Evolutionary conservation across 2,888 invertebrate genomes (phyloP).

Genomic region (Melinaea menophilus): DNA sequence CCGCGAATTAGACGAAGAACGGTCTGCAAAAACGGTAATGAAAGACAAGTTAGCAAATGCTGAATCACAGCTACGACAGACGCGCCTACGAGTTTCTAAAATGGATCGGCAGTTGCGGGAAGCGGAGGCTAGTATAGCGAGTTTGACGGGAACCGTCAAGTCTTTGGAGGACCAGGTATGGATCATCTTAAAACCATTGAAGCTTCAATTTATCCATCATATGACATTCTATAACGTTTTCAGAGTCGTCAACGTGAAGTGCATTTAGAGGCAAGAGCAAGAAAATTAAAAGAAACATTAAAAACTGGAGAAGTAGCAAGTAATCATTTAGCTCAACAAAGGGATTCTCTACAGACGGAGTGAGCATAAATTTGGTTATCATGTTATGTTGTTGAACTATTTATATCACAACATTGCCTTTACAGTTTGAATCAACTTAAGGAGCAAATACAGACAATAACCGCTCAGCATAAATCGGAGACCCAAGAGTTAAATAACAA

Average conservation of each 20-base stretch:
- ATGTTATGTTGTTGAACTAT: conserved; percentile 2
- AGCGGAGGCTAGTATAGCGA: conserved; percentile 64
- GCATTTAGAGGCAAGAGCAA: conserved; percentile 64
- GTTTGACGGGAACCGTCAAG: conserved; percentile 65
- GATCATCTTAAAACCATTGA: neutral
- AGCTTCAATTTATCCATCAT: neutral
- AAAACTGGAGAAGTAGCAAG: conserved; percentile 67
- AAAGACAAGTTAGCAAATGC: conserved; percentile 58
- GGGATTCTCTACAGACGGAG: conserved; percentile 59
- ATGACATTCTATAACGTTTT: conserved; percentile 9
- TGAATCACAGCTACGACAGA: conserved; percentile 59
- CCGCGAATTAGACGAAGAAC: conserved; percentile 60
- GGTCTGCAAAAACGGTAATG: conserved; percentile 41
- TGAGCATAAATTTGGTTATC: conserved; percentile 36
- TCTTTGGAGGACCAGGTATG: conserved; percentile 66
- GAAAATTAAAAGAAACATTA: conserved; percentile 65
- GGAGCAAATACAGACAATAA: conserved; percentile 54
- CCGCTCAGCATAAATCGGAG: conserved; percentile 47
- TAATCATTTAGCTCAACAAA: conserved; percentile 57
- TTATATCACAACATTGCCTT: neutral
- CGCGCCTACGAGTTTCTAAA: conserved; percentile 56
- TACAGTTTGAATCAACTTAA: conserved; percentile 54
- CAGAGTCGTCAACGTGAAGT: conserved; percentile 69
- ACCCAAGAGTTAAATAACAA: conserved; percentile 52
- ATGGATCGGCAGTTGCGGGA: conserved; percentile 70